phyloP scores from a whole-genome alignment of 2,888 invertebrate species.

The Phyllotreta striolata region DNA sequence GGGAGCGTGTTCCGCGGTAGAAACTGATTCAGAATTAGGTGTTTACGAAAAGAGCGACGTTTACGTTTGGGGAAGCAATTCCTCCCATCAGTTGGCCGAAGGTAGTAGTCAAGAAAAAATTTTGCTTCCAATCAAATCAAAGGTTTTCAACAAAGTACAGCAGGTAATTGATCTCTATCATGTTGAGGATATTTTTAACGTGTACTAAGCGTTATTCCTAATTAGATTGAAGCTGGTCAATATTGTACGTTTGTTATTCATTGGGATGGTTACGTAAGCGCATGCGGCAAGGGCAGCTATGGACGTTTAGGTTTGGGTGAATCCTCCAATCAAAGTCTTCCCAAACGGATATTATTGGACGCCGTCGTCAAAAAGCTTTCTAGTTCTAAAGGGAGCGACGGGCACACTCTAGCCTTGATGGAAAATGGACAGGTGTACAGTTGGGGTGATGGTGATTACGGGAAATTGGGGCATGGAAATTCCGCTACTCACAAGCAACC shows the following conservation, averaged over 20 bases:
- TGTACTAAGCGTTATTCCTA: constrained; percentile 14
- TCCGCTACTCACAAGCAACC: constrained; percentile 65
- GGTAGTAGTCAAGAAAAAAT: constrained; percentile 68
- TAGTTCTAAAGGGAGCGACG: constrained; percentile 68
- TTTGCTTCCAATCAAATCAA: constrained; percentile 65
- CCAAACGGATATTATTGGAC: constrained; percentile 65
- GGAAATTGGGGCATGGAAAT: constrained; percentile 66
- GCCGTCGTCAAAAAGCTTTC: constrained; percentile 63
- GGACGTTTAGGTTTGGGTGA: constrained; percentile 71
- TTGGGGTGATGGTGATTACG: constrained; percentile 70
- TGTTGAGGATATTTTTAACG: not conserved
- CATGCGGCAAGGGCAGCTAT: constrained; percentile 71
- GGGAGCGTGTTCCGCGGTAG: constrained; percentile 52
- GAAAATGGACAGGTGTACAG: constrained; percentile 65
- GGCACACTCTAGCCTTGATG: constrained; percentile 66
- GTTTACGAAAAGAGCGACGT: constrained; percentile 63
- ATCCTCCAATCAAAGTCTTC: constrained; percentile 67
- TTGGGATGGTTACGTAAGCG: constrained; percentile 66
- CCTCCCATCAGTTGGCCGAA: constrained; percentile 70
- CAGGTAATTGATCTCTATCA: constrained; percentile 59
- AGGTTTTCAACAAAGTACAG: constrained; percentile 66
- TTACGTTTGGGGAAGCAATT: constrained; percentile 73
- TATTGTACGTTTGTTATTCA: constrained; percentile 71
- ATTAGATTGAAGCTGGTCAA: constrained; percentile 69
- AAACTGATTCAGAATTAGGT: constrained; percentile 48